Base-by-base conservation (phyloP, 2,797 vertebrate species). In the Prionace glauca region DNA sequence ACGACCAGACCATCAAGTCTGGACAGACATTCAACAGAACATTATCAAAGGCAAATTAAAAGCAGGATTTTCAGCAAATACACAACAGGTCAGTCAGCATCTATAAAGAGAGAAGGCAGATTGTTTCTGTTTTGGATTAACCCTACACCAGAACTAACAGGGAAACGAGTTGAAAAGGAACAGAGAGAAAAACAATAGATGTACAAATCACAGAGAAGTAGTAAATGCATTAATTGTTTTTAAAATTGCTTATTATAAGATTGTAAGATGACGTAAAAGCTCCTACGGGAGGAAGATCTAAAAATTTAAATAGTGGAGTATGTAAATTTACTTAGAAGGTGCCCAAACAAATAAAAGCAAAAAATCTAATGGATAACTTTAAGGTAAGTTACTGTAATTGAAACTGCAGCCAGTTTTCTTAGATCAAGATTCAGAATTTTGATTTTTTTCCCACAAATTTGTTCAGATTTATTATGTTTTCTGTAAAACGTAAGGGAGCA, bases 381-480 rank as follows among this genome's bases (percentile, higher is more conserved):
- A 22, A 92, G 3, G 62, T 24, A 18, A 26, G 20, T 36, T 72
- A 45, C 20, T 71, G 14, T 72, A 72, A 72, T 94, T 94, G n/a
- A 60, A 45, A 72, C 22, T 74, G 36, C n/a, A 45, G 41, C n/a
- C 12, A 36, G 45, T 14, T 88, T 60, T 18, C 45, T 74, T 69
- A 18, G 24, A 29, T 94, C 16, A 72, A 94, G 65, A 16, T 56
- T 74, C 29, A 20, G 24, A 56, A 26, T 56, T 65, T 90, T 90
- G 16, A 60, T 1, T 50, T 32, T 74, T 50, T 50, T 94, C 45
- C 45, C 24, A 26, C 72, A 94, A 5, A 26, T 94, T 60, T 71
- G 24, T 94, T 94, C 5, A 41, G 93, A 94, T 72, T 24, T 72
- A 69, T 72, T 94, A 74, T 74, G 26, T 74, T 94, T 56, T 72